A percentile compares a stretch with the other conserved stretches of the same genome.
phyloP scores from a whole-genome alignment of 2,113 vertebrate species.

The Sinocyclocheilus rhinocerous region DNA sequence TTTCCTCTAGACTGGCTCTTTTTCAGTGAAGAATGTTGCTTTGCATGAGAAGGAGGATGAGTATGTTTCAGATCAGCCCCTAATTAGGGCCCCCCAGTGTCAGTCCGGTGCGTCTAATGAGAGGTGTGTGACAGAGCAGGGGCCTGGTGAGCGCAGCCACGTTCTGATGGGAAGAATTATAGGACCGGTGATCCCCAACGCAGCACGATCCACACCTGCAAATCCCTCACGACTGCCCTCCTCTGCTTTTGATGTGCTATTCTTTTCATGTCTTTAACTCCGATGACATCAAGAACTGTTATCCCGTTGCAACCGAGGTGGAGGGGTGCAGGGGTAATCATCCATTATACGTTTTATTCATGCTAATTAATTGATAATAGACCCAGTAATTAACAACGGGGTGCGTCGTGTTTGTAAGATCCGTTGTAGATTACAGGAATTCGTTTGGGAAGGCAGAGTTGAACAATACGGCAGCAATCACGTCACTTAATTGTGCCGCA shows the following conservation, averaged over 20 bases:
- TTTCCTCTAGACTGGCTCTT: not conserved
- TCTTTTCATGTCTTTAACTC: constrained; percentile 76
- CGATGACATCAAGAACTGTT: constrained; percentile 52
- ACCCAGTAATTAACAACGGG: constrained; percentile 75
- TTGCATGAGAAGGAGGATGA: constrained; percentile 53
- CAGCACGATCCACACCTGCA: constrained; percentile 73
- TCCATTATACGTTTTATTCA: constrained; percentile 76
- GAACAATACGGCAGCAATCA: constrained; percentile 26
- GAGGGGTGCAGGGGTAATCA: constrained; percentile 61
- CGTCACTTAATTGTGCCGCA: not conserved
- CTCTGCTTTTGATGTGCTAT: constrained; percentile 79
- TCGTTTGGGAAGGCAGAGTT: constrained; percentile 57
- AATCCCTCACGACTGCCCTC: constrained; percentile 75
- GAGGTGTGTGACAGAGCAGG: constrained; percentile 69
- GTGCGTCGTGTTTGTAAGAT: constrained; percentile 74
- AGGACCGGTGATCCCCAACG: constrained; percentile 62
- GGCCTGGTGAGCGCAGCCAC: constrained; percentile 60
- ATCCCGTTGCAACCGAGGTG: constrained; percentile 66
- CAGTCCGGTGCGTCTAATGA: constrained; percentile 74
- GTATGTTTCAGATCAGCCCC: constrained; percentile 71
- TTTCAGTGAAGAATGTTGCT: constrained; percentile 44
- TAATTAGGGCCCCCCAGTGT: constrained; percentile 74
- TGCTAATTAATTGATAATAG: constrained; percentile 82
- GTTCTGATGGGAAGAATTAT: constrained; percentile 63
- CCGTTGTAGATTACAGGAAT: constrained; percentile 63